Percentiles rank a stretch among this genome's conserved stretches.
Conservation (phyloP, 2,888 invertebrate genomes). For the Mayetiola destructor region DNA sequence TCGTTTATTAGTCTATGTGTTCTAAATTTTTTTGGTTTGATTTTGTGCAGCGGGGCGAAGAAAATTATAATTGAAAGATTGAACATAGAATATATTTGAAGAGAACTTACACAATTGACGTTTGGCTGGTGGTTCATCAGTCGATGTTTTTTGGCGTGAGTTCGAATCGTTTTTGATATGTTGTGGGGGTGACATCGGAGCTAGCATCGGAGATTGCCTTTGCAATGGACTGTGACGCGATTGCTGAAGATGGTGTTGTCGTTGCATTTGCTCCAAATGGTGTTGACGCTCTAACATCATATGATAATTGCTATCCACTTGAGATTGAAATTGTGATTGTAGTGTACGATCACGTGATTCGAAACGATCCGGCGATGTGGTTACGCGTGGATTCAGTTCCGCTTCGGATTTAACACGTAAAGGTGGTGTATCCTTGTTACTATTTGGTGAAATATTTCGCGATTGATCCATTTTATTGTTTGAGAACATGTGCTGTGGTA, state of each 20-base stretch:
- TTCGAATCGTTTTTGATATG: constrained; percentile 9
- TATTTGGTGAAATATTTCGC: neutral
- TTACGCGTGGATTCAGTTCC: constrained; percentile 14
- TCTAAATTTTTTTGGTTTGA: no score
- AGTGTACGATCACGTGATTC: constrained; percentile 1
- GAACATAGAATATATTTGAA: neutral
- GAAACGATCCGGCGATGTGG: neutral
- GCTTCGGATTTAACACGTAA: constrained; percentile 14
- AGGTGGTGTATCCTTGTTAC: neutral
- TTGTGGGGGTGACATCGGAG: neutral
- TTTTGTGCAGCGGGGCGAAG: no score
- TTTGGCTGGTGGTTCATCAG: constrained; percentile 13
- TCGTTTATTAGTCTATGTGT: no score
- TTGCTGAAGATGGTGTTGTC: constrained; percentile 7
- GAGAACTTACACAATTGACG: constrained; percentile 15
- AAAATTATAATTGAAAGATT: neutral
- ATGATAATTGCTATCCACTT: constrained; percentile 13
- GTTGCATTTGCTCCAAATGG: constrained; percentile 6
- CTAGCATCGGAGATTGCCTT: neutral
- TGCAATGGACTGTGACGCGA: constrained; percentile 4
- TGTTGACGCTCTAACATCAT: constrained; percentile 9
- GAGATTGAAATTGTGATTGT: constrained; percentile 11
- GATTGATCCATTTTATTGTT: neutral
- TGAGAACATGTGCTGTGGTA: constrained; percentile 28
- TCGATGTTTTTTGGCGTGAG: neutral